Evolutionary conservation across 37 sponge, comb jelly and placozoan genomes (phyloP), one percentile per base, ranked within the genome.

Genomic region (Ephydatia muelleri): DNA sequence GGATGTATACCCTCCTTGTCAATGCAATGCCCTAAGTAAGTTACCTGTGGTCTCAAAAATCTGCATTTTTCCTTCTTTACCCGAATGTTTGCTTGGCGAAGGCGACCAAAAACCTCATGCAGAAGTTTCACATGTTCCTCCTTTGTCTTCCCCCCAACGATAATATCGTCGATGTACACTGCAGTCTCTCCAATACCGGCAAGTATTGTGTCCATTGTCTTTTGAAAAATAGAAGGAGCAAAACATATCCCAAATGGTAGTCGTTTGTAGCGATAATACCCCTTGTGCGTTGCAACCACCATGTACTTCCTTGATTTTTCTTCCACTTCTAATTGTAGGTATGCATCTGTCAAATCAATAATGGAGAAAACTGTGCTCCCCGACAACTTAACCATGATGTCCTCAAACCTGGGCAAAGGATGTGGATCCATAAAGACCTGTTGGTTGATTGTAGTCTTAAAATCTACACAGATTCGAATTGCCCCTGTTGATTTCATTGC

Each of bases 191-290:
- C 57, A 57, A 57, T 57, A 57, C 57, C 19, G 57, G 57, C 12
- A 57, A 57, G 57, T 57, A 57, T 57, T 57, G 57, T 57, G 57
- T 57, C 57, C 19, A 57, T 57, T 57, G 57, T 57, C 57, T 57
- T 57, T 57, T 57, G 57, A 57, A 57, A 57, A 57, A 57, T 57
- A 57, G 57, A 43, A 43, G 43, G 43, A 57, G 57, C 57, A 57
- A 57, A 57, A 57, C 57, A 57, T 57, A 57, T 57, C 57, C 57
- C 57, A 57, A 57, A 57, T 57, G 57, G 57, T 57, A 57, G 57
- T 57, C 57, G 57, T 57, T 57, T 57, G 57, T 57, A 57, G 57
- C 16, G 57, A 57, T 57, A 57, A 57, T 57, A 57, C 57, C 57
- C 57, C 57, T 57, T 57, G 57, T 57, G 57, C 57, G 57, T 57